phyloP scores from a whole-genome alignment of 1,140 invertebrate species.

The Sinella curviseta region DNA sequence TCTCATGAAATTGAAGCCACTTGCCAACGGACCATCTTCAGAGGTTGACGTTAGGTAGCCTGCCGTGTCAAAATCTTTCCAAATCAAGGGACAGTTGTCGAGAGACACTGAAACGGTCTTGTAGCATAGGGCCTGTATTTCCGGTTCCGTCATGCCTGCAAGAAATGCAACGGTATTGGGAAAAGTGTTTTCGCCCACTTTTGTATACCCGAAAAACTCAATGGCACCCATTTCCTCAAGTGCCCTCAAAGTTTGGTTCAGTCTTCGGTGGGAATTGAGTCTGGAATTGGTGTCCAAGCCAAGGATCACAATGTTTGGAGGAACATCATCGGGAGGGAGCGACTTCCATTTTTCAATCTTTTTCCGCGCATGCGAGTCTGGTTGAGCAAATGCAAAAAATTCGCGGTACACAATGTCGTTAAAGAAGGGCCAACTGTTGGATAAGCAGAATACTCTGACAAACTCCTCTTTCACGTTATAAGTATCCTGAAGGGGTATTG shows the following conservation, averaged over 20 bases:
- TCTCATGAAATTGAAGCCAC: conserved; percentile 69
- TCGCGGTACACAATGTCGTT: not conserved
- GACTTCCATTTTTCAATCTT: conserved; percentile 53
- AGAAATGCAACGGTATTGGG: conserved; percentile 52
- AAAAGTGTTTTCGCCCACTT: conserved; percentile 54
- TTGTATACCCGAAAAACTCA: conserved; percentile 47
- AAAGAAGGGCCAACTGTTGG: not conserved
- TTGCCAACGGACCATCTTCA: conserved; percentile 55
- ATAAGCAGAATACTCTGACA: not conserved
- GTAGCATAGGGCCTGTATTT: not conserved
- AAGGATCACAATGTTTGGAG: conserved; percentile 52
- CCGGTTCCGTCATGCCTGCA: not conserved
- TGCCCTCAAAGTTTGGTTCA: not conserved
- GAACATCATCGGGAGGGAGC: not conserved
- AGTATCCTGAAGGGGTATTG: not conserved
- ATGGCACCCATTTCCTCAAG: not conserved
- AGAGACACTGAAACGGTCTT: conserved; percentile 25
- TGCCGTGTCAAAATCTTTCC: conserved; percentile 53
- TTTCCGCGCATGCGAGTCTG: not conserved
- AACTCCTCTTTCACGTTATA: not conserved
- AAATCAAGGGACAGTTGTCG: conserved; percentile 54
- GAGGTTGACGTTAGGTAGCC: conserved; percentile 54
- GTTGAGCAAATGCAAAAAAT: not conserved
- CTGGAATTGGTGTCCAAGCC: conserved; percentile 86
- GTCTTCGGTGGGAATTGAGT: conserved; percentile 75